phyloP scores from a whole-genome alignment of 2,797 vertebrate species.

The Hipposideros larvatus region DNA sequence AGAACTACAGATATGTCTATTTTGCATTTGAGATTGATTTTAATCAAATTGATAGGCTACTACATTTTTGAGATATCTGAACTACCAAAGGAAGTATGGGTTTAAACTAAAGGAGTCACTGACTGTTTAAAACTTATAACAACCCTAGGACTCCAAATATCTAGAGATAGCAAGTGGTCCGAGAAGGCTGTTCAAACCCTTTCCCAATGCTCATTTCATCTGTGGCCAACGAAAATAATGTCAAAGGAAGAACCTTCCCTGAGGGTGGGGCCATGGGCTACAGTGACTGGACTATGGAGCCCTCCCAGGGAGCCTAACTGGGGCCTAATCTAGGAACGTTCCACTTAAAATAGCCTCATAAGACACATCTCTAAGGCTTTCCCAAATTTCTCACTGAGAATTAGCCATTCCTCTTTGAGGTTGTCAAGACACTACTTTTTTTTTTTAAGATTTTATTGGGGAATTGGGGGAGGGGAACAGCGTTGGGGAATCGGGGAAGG shows the following conservation, averaged over 20 bases:
- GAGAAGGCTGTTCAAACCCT: neutral
- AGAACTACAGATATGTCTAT: neutral
- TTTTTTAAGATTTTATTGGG: no score
- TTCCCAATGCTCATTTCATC: neutral
- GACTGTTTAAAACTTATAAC: slow-evolving; percentile 5
- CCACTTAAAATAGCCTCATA: neutral
- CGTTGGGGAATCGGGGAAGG: no score
- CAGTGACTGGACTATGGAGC: neutral
- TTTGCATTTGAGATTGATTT: neutral
- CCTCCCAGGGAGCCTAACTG: neutral
- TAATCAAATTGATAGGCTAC: neutral
- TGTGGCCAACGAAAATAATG: neutral
- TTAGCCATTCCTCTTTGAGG: neutral
- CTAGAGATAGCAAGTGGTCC: neutral
- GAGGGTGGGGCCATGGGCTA: neutral
- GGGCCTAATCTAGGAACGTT: neutral
- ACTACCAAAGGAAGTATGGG: neutral
- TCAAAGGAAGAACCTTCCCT: neutral
- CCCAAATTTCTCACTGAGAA: neutral
- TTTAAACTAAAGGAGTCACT: neutral
- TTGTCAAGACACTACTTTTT: neutral
- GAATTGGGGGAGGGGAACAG: no score
- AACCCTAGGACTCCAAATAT: neutral
- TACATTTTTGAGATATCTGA: neutral
- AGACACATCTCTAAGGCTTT: neutral